A percentile compares a stretch with the other conserved stretches of the same genome.
Conservation (phyloP, 2,888 invertebrate genomes). For the Drosophila seclusa region DNA sequence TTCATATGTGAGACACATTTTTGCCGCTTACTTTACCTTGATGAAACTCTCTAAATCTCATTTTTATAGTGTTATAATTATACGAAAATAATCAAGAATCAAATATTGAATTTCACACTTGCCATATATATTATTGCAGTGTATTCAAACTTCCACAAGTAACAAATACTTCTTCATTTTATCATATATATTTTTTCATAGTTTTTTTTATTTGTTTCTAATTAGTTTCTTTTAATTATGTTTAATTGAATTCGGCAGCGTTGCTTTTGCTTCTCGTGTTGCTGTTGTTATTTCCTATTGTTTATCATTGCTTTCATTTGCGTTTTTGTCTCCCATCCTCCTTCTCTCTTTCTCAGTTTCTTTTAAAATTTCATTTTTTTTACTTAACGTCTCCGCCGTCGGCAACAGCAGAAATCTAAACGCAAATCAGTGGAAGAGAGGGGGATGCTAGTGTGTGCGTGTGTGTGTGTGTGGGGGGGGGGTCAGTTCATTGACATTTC, state of each 20-base stretch:
- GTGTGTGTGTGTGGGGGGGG: not conserved
- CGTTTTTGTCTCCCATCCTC: not conserved
- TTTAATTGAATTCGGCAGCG: slow-evolving; percentile 51
- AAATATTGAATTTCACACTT: not conserved
- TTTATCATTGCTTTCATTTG: slow-evolving; percentile 3
- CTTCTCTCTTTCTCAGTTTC: not conserved
- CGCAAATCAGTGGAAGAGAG: slow-evolving; percentile 33
- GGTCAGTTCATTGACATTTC: slow-evolving; percentile 52
- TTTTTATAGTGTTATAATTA: not conserved
- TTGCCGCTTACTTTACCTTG: not conserved
- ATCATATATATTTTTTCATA: not conserved
- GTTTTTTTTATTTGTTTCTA: slow-evolving; percentile 34
- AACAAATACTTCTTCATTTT: not conserved
- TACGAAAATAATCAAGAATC: not conserved
- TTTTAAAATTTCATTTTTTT: not conserved
- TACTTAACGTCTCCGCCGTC: slow-evolving; percentile 25
- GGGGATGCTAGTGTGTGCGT: not conserved
- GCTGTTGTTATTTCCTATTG: slow-evolving; percentile 14
- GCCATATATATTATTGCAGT: not conserved
- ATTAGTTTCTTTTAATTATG: slow-evolving; percentile 49
- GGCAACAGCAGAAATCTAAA: slow-evolving; percentile 30
- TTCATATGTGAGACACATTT: not conserved
- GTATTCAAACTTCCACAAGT: not conserved
- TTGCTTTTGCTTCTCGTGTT: slow-evolving; percentile 2
- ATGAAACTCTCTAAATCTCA: not conserved